Evolutionary conservation across 2,888 invertebrate species (phyloP), one percentile per base, ranked within the genome.

Genomic region (Seira ritae): DNA sequence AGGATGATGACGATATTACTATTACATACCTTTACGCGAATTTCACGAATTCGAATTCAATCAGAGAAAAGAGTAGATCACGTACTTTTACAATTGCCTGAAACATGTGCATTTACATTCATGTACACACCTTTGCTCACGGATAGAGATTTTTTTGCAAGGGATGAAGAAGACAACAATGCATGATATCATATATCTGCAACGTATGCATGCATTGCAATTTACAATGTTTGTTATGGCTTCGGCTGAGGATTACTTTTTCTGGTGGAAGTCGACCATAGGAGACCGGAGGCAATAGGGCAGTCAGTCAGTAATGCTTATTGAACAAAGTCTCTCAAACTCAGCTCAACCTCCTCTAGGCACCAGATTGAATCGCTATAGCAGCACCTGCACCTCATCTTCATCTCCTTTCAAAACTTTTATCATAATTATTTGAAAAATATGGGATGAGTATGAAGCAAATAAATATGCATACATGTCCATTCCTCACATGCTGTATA

Each of bases 221-320:
- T 31, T n/a, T n/a, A n/a, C n/a, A n/a, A 4, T 8, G 70, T 22
- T 22, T 71, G 22, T 70, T 23, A 17, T 62, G 17, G 8, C 31
- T 62, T 8, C 19, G 62, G 31, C 62, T 72, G 24, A 23, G 31
- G 62, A 69, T 70, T 22, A 42, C 15, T 31, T 31, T 31, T 42
- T 66, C 60, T 77, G 60, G 60, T 71, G 66, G 71, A 78, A 71
- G 78, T 78, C 78, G 71, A 78, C 71, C 70, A 78, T 19, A 78
- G 8, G 31, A 31, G 72, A 84, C 87, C 87, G 86, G 85, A 87
- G 87, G 87, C 87, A 87, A 83, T 87, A 87, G 87, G 87, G 77
- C 87, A 87, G 85, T 81, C 84, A 85, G 84, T 69, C 84, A 70
- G 70, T 69, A 71, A 76, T 22, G 24, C 62, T 31, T 31, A 4